Conservation (phyloP, 1,140 invertebrate genomes). For the Reticulitermes speratus region DNA sequence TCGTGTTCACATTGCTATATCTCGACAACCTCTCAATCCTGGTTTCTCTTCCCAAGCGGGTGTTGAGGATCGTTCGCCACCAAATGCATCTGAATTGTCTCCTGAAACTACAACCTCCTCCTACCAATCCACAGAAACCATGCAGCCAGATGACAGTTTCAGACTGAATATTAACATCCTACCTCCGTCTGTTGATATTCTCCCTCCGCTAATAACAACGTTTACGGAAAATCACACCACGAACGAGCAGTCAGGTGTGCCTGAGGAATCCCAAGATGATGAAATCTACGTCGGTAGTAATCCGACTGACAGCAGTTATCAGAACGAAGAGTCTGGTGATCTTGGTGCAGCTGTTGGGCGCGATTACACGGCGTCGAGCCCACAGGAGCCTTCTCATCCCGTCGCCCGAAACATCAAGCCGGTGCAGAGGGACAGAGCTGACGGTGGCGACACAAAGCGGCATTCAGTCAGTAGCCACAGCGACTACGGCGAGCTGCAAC, state of each 20-base stretch:
- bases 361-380: background rate
- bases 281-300: background rate
- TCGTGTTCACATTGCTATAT: background rate
- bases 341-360: background rate
- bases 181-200: background rate
- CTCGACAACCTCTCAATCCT: background rate
- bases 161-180: background rate
- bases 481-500: background rate
- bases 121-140: background rate
- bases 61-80: too few relatives aligned
- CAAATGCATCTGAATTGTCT: background rate
- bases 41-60: background rate
- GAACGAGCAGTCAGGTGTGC: background rate
- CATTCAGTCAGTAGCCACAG: background rate
- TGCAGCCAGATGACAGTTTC: background rate
- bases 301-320: background rate
- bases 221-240: background rate
- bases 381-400: background rate
- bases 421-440: background rate
- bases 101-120: background rate
- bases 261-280: too few relatives aligned
- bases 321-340: background rate
- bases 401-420: background rate
- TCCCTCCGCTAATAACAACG: background rate
- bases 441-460: background rate